Conservation (phyloP, 2,888 invertebrate species). For the Amblyjoppa fuscipennis region DNA sequence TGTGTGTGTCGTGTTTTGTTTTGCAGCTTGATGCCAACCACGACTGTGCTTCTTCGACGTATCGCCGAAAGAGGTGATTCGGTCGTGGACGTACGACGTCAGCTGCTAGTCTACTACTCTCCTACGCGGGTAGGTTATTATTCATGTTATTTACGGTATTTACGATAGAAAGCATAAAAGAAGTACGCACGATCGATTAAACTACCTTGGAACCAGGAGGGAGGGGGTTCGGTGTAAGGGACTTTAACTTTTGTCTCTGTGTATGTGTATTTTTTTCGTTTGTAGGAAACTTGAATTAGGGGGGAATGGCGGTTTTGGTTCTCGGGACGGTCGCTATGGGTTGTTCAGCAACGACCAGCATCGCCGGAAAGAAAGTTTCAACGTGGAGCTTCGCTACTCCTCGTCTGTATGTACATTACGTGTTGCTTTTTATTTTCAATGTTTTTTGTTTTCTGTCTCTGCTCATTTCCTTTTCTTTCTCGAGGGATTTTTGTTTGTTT, state of each 20-base stretch:
- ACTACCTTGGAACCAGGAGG: slow-evolving; percentile 61
- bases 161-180: slow-evolving; percentile 66
- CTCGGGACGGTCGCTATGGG: slow-evolving; percentile 81
- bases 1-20: slow-evolving; percentile 18
- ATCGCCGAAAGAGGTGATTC: slow-evolving; percentile 6
- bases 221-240: slow-evolving; percentile 18
- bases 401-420: slow-evolving; percentile 40
- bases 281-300: slow-evolving; percentile 34
- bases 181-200: slow-evolving; percentile 69
- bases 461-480: slow-evolving; percentile 27
- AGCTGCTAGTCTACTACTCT: slow-evolving; percentile 68
- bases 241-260: slow-evolving; percentile 21
- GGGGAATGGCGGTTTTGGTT: slow-evolving; percentile 51
- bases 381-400: slow-evolving; percentile 43
- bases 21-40: slow-evolving; percentile 62
- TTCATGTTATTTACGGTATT: slow-evolving; percentile 57
- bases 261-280: slow-evolving; percentile 25
- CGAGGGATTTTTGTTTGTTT: slow-evolving; percentile 9
- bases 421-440: slow-evolving; percentile 17
- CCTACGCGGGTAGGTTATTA: slow-evolving; percentile 63
- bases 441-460: slow-evolving; percentile 12
- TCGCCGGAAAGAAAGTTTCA: slow-evolving; percentile 80
- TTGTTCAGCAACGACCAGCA: slow-evolving; percentile 85
- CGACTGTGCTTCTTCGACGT: slow-evolving; percentile 41
- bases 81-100: slow-evolving; percentile 54